These are phyloP conservation scores for Phaonia tiefii DNA, from an alignment of 2,888 invertebrate genomes.

Conservation along the genomic window DNA sequence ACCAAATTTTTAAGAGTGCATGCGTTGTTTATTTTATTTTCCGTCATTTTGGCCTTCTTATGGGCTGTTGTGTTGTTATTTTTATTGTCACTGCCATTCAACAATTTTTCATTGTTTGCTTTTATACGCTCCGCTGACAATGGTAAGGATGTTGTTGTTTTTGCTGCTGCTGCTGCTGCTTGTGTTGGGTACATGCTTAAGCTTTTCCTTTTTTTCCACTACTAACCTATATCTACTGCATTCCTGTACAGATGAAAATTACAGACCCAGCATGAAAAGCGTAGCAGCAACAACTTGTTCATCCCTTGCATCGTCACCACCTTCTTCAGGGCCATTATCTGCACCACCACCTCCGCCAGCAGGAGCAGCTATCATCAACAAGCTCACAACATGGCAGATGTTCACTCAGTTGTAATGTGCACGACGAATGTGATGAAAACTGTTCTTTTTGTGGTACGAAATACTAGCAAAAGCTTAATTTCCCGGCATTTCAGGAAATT, in stretches of 20 bases:
- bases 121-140: not conserved
- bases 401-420: not conserved
- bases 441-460: not conserved
- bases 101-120: slow-evolving; percentile 46
- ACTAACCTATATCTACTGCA: slow-evolving; percentile 64
- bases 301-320: not conserved
- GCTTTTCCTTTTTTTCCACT: slow-evolving; percentile 39
- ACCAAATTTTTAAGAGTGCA: no score
- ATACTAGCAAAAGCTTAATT: slow-evolving; percentile 34
- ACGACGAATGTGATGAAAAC: not conserved
- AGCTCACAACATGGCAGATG: not conserved
- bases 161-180: not conserved
- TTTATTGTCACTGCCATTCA: slow-evolving; percentile 52
- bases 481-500: slow-evolving; percentile 63
- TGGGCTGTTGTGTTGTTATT: slow-evolving; percentile 19
- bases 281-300: not conserved
- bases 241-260: slow-evolving; percentile 31
- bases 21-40: no score
- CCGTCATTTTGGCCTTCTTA: no score
- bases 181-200: slow-evolving; percentile 15
- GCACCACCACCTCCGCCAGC: not conserved
- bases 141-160: slow-evolving; percentile 41
- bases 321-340: not conserved
- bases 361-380: not conserved
- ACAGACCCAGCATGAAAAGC: not conserved